Percentiles rank a stretch among this genome's conserved stretches.
These are phyloP conservation scores for Imbricaverruca yamaguchii DNA, from an alignment of 2,888 invertebrate species.

Conservation along the genomic window DNA sequence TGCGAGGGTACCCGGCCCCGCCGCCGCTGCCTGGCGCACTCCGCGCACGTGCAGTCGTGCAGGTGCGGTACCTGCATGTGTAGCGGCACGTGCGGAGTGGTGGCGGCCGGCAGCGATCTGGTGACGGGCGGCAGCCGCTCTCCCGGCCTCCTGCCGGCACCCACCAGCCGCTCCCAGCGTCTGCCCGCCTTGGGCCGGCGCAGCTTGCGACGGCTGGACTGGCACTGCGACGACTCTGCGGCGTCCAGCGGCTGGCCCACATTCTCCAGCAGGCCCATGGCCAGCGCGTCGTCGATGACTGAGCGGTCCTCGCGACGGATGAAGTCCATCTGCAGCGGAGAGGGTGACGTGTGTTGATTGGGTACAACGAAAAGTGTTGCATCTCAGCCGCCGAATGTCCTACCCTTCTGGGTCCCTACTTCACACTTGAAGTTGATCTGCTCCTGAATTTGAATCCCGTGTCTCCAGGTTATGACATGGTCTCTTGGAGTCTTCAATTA, in stretches of 20 bases:
- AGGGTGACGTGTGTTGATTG: too few species aligned
- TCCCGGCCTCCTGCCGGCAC: background rate
- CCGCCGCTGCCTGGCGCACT: background rate
- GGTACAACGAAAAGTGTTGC: too few species aligned
- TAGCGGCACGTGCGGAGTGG: background rate
- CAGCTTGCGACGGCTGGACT: background rate
- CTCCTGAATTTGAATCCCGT: too few species aligned
- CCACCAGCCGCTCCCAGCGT: constrained; percentile 2
- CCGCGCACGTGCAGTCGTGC: background rate
- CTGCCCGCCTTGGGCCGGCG: background rate
- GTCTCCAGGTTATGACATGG: too few species aligned
- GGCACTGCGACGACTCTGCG: background rate
- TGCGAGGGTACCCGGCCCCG: background rate
- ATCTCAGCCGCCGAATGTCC: too few species aligned
- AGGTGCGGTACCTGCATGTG: constrained; percentile 7
- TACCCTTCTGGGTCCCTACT: too few species aligned
- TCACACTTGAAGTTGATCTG: too few species aligned
- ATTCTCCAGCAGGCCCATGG: background rate
- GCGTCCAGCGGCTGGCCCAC: background rate
- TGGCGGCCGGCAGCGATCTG: background rate
- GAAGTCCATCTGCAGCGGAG: background rate
- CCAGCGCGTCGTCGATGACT: background rate
- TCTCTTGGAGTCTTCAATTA: too few species aligned
- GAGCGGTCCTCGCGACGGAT: background rate
- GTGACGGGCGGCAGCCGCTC: background rate